Evolutionary conservation across 2,113 vertebrate genomes (phyloP), one percentile per base, ranked within the genome.

Genomic region (Tachycineta bicolor): DNA sequence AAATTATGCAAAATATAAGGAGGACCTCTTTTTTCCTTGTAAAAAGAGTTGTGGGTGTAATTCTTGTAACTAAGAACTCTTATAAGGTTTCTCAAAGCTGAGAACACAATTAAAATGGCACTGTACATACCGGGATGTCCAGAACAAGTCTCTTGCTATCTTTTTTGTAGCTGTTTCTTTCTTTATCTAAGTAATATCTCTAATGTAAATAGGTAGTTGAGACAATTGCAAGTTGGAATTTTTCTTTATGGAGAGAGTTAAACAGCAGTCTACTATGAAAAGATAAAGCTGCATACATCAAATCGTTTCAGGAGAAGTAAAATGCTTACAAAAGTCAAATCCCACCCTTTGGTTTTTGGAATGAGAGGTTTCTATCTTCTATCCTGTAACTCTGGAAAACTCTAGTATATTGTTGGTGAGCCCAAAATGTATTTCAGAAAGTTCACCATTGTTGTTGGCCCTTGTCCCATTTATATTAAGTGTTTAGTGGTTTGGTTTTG

Each of bases 1-100:
- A 82, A 95, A 50, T 92, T 46, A 78, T 24, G 33, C 11, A 21
- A 89, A 90, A 78, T 86, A 64, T 14, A 93, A 94, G 39, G 73
- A 62, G 19, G 69, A 34, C 15, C 14, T 52, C 31, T 83, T 81
- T 75, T 68, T 77, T 55, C 26, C 47, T 77, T 93, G 43, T 63
- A 67, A 77, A 83, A 68, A 62, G 64, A 65, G 47, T 43, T 77
- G 31, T 73, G 71, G 19, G 16, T 81, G 8, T 80, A 83, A 33
- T 90, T 86, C 39, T 47, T 92, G 58, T 81, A 81, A 56, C 60
- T 68, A 59, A 83, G 83, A 83, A 86, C 20, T 88, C 64, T 67
- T 39, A 10, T 33, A 70, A 91, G 63, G 47, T 69, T 94, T 85
- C 29, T 73, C 50, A 87, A 87, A 93, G 28, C 60, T 89, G 56